Evolutionary conservation across 2,888 invertebrate genomes (phyloP), one percentile per base, ranked within the genome.

Genomic region (Andrena minutula): DNA sequence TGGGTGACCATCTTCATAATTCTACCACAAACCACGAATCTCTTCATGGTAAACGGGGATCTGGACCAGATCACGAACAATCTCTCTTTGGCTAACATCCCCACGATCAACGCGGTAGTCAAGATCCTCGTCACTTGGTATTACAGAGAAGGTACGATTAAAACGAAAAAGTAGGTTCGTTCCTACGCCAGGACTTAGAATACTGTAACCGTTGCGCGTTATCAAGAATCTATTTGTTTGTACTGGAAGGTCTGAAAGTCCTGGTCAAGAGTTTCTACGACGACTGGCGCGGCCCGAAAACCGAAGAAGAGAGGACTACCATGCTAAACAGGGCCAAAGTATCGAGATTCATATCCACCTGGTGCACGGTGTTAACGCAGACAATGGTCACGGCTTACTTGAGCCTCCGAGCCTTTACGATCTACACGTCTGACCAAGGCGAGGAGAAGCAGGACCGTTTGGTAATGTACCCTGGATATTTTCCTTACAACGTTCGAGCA

Each of bases 11-110:
- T 53, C 7, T 53, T 53, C 53, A 23, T 53, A 23, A 53, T n/a
- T 23, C 20, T 23, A 53, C 53, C 53, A 23, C 53, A 53, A 53
- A 20, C 53, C n/a, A 23, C 23, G 7, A 53, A 53, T 53, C 53
- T 53, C 8, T 53, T 53, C 53, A n/a, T 53, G 10, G 0, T 28
- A 20, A 7, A 28, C n/a, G n/a, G 32, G 35, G 56, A 30, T 8
- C 53, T 53, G 20, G 35, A 64, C n/a, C 20, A 20, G 53, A 53
- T 53, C n/a, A 53, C 53, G 23, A 23, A 53, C 49, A 88, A 88
- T 56, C 70, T 90, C 2, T 79, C 78, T 41, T 79, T 69, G 16
- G 83, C 87, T 16, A 85, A 88, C 56, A 82, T 89, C 26, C 85
- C 89, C 0, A 70, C 86, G 8, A 82, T 79, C 0, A 86, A 0